A percentile compares a stretch with the other conserved stretches of the same genome.
Conservation (phyloP, 1,140 invertebrate genomes). For the Pseudomyrmex concolor region DNA sequence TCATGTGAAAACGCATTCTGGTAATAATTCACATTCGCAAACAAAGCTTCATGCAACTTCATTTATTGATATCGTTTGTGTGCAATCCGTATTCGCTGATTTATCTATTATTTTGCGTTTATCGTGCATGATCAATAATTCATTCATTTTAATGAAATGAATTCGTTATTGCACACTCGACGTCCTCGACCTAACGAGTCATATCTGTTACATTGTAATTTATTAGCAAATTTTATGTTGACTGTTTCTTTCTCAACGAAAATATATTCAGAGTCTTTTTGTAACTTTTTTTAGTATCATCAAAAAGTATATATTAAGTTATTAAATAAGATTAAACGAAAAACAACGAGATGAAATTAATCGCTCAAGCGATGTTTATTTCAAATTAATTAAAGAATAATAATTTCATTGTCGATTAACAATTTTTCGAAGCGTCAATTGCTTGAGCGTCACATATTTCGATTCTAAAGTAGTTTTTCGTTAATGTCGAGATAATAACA, state of each 20-base stretch:
- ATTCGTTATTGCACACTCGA: constrained; percentile 7
- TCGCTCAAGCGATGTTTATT: background rate
- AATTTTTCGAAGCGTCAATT: background rate
- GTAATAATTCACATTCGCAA: background rate
- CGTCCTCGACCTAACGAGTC: constrained; percentile 22
- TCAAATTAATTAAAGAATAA: background rate
- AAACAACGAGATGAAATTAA: constrained; percentile 1
- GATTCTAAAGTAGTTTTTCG: background rate
- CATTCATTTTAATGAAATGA: constrained; percentile 32
- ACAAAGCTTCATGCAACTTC: constrained; percentile 13
- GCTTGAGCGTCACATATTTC: background rate
- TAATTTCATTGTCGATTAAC: constrained; percentile 14
- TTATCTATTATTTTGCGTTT: constrained; percentile 31
- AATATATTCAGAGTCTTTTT: background rate
- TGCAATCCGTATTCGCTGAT: constrained; percentile 26
- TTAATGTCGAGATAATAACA: background rate
- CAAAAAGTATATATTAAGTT: background rate
- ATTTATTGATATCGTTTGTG: constrained; percentile 41
- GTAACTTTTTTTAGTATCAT: background rate
- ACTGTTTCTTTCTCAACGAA: background rate
- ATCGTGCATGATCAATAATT: constrained; percentile 41
- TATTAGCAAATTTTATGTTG: background rate
- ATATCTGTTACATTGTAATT: background rate
- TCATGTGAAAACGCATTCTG: background rate
- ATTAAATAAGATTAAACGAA: background rate